These are phyloP conservation scores for Sebastes glaucus DNA, from an alignment of 2,797 vertebrate genomes.

Conservation along the genomic window DNA sequence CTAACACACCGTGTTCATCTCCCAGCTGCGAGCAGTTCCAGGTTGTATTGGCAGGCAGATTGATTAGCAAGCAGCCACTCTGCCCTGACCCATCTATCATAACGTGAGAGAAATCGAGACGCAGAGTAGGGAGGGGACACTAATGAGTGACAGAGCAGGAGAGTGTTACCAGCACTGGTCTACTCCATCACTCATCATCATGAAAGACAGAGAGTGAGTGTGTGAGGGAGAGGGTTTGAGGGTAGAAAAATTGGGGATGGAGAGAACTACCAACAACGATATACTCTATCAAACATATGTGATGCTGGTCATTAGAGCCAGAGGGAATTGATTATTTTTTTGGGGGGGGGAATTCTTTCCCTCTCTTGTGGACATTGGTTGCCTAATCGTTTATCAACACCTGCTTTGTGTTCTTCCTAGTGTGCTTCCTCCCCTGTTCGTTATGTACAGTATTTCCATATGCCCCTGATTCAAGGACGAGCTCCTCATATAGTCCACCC, in stretches of 20 bases:
- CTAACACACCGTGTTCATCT: neutral
- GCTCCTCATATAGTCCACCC: neutral
- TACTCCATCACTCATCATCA: constrained; percentile 61
- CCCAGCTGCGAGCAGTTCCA: constrained; percentile 15
- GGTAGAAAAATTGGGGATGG: constrained; percentile 6
- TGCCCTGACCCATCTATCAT: constrained; percentile 61
- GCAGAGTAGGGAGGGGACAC: constrained; percentile 43
- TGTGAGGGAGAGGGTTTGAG: neutral
- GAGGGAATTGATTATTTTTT: neutral
- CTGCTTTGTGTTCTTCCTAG: neutral
- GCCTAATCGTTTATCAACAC: neutral
- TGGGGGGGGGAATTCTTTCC: neutral
- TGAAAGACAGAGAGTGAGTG: neutral
- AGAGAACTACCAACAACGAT: constrained; percentile 13
- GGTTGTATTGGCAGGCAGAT: constrained; percentile 58
- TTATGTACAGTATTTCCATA: neutral
- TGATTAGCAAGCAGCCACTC: constrained; percentile 56
- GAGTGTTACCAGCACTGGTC: constrained; percentile 37
- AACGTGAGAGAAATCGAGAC: constrained; percentile 36
- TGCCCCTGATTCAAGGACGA: neutral
- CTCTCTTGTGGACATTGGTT: neutral
- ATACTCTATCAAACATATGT: constrained; percentile 29
- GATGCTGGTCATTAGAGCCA: constrained; percentile 9
- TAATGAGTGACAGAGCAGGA: constrained; percentile 63
- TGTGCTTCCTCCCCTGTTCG: neutral